Conservation (phyloP, 2,888 invertebrate genomes). For the Terebella lapidaria region DNA sequence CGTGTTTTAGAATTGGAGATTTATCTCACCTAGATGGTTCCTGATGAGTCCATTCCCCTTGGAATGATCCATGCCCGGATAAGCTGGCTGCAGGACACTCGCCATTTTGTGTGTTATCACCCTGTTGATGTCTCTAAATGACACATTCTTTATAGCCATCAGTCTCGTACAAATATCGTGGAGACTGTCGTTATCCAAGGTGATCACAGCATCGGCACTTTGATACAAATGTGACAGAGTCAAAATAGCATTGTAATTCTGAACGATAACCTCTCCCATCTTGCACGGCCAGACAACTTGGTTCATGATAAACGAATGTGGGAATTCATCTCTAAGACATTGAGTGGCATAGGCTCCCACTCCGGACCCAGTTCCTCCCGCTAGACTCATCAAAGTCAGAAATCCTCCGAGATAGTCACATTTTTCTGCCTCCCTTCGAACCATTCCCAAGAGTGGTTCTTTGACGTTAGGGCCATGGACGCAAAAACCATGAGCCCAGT, state of each 20-base stretch:
- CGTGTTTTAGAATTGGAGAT: too few species aligned
- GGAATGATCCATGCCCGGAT: not conserved
- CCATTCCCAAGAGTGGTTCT: slow-evolving; percentile 39
- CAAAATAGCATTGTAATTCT: slow-evolving; percentile 54
- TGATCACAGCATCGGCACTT: slow-evolving; percentile 47
- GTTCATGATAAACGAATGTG: slow-evolving; percentile 38
- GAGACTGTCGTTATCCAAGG: slow-evolving; percentile 52
- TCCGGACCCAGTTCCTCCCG: slow-evolving; percentile 55
- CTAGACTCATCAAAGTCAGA: slow-evolving; percentile 49
- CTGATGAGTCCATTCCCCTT: not conserved
- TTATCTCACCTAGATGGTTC: slow-evolving; percentile 8
- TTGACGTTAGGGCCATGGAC: slow-evolving; percentile 39
- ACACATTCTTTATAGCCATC: slow-evolving; percentile 44
- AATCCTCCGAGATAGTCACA: slow-evolving; percentile 53
- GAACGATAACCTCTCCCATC: slow-evolving; percentile 54
- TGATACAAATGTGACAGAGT: slow-evolving; percentile 51
- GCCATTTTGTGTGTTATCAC: slow-evolving; percentile 47
- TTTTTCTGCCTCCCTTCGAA: slow-evolving; percentile 49
- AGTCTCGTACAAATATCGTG: slow-evolving; percentile 48
- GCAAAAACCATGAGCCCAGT: slow-evolving; percentile 54
- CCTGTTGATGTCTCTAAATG: slow-evolving; percentile 45
- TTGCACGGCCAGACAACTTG: slow-evolving; percentile 52
- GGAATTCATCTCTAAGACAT: slow-evolving; percentile 48
- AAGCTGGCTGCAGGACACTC: slow-evolving; percentile 30
- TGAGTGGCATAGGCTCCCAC: slow-evolving; percentile 51